phyloP scores from a whole-genome alignment of 2,888 invertebrate species.

The Andrena minutula region DNA sequence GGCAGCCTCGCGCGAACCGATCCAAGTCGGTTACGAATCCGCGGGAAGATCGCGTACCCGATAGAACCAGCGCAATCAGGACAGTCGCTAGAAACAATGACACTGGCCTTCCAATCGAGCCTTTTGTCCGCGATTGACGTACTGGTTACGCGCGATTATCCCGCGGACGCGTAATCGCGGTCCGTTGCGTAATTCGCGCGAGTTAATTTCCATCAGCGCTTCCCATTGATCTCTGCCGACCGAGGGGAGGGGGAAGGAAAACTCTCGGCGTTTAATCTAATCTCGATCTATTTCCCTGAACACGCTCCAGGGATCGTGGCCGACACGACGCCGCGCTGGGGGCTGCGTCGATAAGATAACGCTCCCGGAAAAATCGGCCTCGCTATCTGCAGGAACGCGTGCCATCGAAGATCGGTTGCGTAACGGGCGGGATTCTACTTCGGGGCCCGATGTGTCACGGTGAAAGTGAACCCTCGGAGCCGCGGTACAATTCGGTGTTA shows the following conservation, averaged over 20 bases:
- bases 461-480: constrained; percentile 42
- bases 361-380: not conserved
- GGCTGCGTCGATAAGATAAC: constrained; percentile 29
- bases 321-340: not conserved
- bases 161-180: not conserved
- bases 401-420: constrained; percentile 15
- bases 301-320: not conserved
- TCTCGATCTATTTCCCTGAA: not conserved
- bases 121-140: not conserved
- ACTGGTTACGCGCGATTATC: constrained; percentile 11
- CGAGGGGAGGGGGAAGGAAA: not conserved
- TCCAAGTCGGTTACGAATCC: too few species aligned
- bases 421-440: constrained; percentile 6
- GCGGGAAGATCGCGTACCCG: not conserved
- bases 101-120: constrained; percentile 1
- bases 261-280: not conserved
- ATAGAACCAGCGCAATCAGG: constrained; percentile 15
- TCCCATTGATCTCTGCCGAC: not conserved
- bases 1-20: too few species aligned
- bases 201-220: not conserved
- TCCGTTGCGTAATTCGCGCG: not conserved
- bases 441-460: constrained; percentile 1
- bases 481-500: not conserved
- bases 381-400: not conserved
- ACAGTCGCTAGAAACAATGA: constrained; percentile 4